phyloP scores from a whole-genome alignment of 2,888 invertebrate genomes.

The Mythimna vitellina region DNA sequence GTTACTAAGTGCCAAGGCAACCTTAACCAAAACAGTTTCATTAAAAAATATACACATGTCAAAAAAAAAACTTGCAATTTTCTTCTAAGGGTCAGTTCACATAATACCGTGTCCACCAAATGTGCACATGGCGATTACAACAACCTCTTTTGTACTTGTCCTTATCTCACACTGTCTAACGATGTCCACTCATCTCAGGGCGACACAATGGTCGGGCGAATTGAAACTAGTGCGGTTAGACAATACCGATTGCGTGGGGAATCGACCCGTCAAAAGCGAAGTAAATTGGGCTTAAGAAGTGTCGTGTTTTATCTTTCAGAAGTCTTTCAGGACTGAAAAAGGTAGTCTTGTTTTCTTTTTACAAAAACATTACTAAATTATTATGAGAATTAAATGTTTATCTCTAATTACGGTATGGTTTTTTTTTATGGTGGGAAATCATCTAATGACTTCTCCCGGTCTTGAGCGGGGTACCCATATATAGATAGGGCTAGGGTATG shows the following conservation, averaged over 20 bases:
- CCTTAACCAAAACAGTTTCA: background rate
- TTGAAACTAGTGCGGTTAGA: conserved; percentile 86
- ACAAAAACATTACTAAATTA: background rate
- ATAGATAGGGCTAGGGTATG: too few relatives aligned
- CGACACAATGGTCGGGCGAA: conserved; percentile 86
- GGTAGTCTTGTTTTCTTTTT: conserved; percentile 18
- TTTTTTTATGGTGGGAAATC: too few relatives aligned
- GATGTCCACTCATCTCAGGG: conserved; percentile 87
- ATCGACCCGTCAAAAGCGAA: conserved; percentile 75
- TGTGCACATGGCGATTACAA: conserved; percentile 83
- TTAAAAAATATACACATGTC: background rate
- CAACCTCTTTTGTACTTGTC: conserved; percentile 84
- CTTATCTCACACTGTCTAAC: conserved; percentile 87
- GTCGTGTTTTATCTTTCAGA: conserved; percentile 42
- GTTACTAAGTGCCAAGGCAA: too few relatives aligned
- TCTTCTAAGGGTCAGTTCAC: conserved; percentile 17
- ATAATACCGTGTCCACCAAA: conserved; percentile 61
- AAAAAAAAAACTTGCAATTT: conserved; percentile 4
- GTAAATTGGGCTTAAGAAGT: conserved; percentile 64
- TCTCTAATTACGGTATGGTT: too few relatives aligned
- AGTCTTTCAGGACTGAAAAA: conserved; percentile 14
- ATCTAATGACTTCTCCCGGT: too few relatives aligned
- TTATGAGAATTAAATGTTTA: too few relatives aligned
- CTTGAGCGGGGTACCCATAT: too few relatives aligned
- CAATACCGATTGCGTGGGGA: conserved; percentile 82